A percentile compares a stretch with the other conserved stretches of the same genome.
Evolutionary conservation across 2,888 invertebrate genomes (phyloP).

Genomic region (Cremastobaeus sp.): DNA sequence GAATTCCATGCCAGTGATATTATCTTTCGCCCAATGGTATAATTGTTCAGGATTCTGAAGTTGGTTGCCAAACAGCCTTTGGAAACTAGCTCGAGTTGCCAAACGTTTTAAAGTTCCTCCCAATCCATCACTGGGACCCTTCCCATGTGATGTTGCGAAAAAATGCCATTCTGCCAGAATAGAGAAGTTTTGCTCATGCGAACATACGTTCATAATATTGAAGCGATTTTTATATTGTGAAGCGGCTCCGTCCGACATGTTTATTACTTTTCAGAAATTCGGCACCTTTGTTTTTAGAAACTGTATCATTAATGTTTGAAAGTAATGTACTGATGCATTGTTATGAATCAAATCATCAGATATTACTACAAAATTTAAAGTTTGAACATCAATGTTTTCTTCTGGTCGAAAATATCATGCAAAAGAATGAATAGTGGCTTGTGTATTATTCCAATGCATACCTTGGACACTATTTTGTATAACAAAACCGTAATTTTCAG

Average conservation of each 20-base stretch:
- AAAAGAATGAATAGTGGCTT: slow-evolving; percentile 1
- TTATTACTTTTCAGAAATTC: slow-evolving; percentile 17
- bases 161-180: too few relatives aligned
- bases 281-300: neutral
- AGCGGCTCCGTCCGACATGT: slow-evolving; percentile 37
- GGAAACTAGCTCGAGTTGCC: too few relatives aligned
- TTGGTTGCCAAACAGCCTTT: too few relatives aligned
- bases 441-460: slow-evolving; percentile 1
- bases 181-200: neutral
- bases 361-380: slow-evolving; percentile 10
- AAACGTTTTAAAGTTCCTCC: too few relatives aligned
- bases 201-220: slow-evolving; percentile 19
- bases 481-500: neutral
- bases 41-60: too few relatives aligned
- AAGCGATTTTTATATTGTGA: slow-evolving; percentile 11
- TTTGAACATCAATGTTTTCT: neutral
- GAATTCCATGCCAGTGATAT: too few relatives aligned
- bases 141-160: neutral
- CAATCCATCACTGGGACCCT: too few relatives aligned
- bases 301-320: slow-evolving; percentile 7
- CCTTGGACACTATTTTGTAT: neutral
- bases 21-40: too few relatives aligned
- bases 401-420: slow-evolving; percentile 1
- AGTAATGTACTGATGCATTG: slow-evolving; percentile 7
- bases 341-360: slow-evolving; percentile 18